phyloP scores from a whole-genome alignment of 2,888 invertebrate genomes.

The Anthophora plumipes region DNA sequence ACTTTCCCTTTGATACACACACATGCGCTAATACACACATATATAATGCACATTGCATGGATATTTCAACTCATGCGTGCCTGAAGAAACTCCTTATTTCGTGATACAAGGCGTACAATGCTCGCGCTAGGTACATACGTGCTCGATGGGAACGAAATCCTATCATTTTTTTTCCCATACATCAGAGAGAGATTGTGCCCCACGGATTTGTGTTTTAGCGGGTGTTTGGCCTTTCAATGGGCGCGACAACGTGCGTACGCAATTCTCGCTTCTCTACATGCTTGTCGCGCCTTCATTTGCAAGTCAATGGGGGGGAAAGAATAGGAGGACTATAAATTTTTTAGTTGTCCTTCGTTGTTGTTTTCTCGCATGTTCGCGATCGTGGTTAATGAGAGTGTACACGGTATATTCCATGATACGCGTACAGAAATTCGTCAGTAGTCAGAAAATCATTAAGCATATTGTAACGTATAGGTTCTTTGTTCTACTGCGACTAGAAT shows the following conservation, averaged over 20 bases:
- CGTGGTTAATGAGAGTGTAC: background rate
- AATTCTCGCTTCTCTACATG: background rate
- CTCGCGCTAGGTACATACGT: constrained; percentile 20
- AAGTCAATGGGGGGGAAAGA: constrained; percentile 24
- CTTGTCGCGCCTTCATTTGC: constrained; percentile 27
- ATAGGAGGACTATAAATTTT: constrained; percentile 7
- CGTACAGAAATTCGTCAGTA: too few relatives aligned
- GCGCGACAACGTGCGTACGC: constrained; percentile 19
- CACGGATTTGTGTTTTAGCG: background rate
- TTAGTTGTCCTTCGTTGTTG: background rate
- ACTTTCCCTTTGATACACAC: background rate
- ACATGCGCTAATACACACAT: background rate
- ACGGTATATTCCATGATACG: background rate
- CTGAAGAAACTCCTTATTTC: constrained; percentile 30
- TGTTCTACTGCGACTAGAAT: too few relatives aligned
- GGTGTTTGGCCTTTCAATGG: constrained; percentile 13
- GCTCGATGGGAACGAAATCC: constrained; percentile 11
- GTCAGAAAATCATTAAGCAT: too few relatives aligned
- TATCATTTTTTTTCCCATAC: constrained; percentile 4
- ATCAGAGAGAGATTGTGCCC: background rate
- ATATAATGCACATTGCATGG: constrained; percentile 15
- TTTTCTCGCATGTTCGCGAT: background rate
- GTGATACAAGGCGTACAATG: constrained; percentile 14
- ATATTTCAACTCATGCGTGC: constrained; percentile 10
- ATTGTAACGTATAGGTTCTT: too few relatives aligned